Conservation (phyloP, 2,797 vertebrate species). For the Alosa sapidissima region DNA sequence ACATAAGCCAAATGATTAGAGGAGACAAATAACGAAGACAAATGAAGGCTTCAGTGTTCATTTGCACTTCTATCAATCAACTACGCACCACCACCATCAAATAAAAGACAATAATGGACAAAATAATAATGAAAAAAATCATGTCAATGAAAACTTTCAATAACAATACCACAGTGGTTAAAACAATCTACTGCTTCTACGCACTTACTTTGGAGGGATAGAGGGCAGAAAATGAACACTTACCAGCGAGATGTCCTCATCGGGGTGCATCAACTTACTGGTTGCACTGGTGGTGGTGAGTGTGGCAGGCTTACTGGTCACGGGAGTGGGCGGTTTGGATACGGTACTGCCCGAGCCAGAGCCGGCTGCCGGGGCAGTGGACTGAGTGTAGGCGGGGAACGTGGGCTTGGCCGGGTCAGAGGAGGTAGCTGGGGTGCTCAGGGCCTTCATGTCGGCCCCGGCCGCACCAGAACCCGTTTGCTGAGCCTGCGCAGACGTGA, state of each 20-base stretch:
- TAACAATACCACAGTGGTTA: background rate
- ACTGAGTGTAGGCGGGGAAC: constrained; percentile 98
- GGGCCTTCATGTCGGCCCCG: background rate
- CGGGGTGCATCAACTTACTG: constrained; percentile 99
- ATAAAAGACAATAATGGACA: background rate
- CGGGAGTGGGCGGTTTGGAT: constrained; percentile 89
- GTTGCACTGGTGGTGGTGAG: constrained; percentile 98
- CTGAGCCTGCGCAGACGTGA: constrained; percentile 80
- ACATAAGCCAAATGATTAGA: constrained; percentile 35
- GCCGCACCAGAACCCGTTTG: constrained; percentile 82
- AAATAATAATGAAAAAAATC: background rate
- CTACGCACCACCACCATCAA: background rate
- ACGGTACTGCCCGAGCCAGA: constrained; percentile 93
- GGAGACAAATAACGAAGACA: background rate
- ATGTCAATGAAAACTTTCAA: background rate
- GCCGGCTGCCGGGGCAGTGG: constrained; percentile 79
- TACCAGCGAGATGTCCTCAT: constrained; percentile 99
- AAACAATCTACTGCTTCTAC: constrained; percentile 5
- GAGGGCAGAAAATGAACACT: background rate
- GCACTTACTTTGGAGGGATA: constrained; percentile 4
- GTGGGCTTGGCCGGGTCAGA: constrained; percentile 93
- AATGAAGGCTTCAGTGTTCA: background rate
- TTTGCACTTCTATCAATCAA: background rate
- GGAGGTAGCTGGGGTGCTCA: constrained; percentile 65
- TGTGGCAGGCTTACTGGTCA: constrained; percentile 96